These are phyloP conservation scores for Pinctada fucata DNA, from an alignment of 2,888 invertebrate genomes.

Conservation along the genomic window DNA sequence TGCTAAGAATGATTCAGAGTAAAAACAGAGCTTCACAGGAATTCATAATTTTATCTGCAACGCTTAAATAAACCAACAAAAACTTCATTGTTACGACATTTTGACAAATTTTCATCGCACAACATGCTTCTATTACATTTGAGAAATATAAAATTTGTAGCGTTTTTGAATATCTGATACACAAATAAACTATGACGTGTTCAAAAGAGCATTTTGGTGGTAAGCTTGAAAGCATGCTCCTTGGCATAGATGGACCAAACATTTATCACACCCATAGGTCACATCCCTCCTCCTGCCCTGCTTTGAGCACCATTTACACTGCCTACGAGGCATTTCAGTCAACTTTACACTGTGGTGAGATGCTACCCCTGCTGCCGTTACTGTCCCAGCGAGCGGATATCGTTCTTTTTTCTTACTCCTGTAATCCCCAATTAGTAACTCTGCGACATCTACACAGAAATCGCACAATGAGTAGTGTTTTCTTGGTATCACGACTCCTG, in stretches of 20 bases:
- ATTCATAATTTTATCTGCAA: too few relatives aligned
- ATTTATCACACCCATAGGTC: constrained; percentile 4
- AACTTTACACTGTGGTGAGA: background rate
- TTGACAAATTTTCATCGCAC: too few relatives aligned
- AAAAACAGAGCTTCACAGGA: too few relatives aligned
- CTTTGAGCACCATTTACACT: constrained; percentile 16
- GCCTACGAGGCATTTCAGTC: constrained; percentile 3
- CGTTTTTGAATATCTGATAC: too few relatives aligned
- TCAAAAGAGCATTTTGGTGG: background rate
- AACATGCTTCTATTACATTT: too few relatives aligned
- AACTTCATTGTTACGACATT: too few relatives aligned
- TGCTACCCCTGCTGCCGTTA: constrained; percentile 1
- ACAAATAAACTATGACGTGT: too few relatives aligned
- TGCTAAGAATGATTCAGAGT: too few relatives aligned
- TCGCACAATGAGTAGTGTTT: constrained; percentile 5
- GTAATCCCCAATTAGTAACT: background rate
- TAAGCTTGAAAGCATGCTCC: constrained; percentile 18
- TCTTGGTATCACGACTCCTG: constrained; percentile 6
- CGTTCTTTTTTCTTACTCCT: background rate
- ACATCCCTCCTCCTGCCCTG: constrained; percentile 14
- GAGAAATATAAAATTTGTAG: too few relatives aligned
- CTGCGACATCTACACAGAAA: constrained; percentile 3
- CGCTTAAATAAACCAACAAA: too few relatives aligned
- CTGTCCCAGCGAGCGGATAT: background rate
- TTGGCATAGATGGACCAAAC: constrained; percentile 6